Evolutionary conservation across 2,797 vertebrate genomes (phyloP).

Genomic region (Centropyge bicolor): DNA sequence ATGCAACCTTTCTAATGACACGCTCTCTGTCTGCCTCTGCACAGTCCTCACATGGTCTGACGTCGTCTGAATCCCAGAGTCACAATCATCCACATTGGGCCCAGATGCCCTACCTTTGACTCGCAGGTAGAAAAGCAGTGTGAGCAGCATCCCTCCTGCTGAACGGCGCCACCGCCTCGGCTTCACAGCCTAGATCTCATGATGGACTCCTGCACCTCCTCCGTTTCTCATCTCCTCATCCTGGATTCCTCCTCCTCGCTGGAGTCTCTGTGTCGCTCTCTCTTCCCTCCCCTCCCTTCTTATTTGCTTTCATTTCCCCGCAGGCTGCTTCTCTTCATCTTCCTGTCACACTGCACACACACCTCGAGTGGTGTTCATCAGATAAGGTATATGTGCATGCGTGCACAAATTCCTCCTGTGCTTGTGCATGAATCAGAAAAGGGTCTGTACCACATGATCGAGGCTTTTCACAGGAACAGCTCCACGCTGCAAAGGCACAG

Average conservation of each 20-base stretch:
- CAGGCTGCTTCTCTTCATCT: constrained; percentile 38
- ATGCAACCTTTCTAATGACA: not conserved
- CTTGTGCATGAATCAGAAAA: constrained; percentile 18
- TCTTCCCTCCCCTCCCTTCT: constrained; percentile 31
- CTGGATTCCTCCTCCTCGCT: constrained; percentile 24
- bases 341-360: constrained; percentile 22
- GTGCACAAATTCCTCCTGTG: constrained; percentile 9
- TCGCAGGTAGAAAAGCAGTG: constrained; percentile 84
- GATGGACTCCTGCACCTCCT: constrained; percentile 38
- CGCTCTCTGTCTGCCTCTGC: not conserved
- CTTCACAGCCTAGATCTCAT: constrained; percentile 59
- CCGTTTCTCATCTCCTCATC: constrained; percentile 35
- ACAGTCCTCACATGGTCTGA: constrained; percentile 25
- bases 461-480: constrained; percentile 14
- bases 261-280: constrained; percentile 21
- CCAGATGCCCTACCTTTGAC: constrained; percentile 81
- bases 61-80: too few relatives aligned
- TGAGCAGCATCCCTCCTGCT: constrained; percentile 83
- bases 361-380: constrained; percentile 3
- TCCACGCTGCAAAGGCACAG: constrained; percentile 16
- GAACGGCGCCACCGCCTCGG: constrained; percentile 5
- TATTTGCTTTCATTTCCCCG: constrained; percentile 26
- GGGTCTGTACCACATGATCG: constrained; percentile 25
- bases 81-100: not conserved
- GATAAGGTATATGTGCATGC: constrained; percentile 10